Percentiles rank a stretch among this genome's conserved stretches.
phyloP scores from a whole-genome alignment of 2,888 invertebrate genomes.

The Dexiosoma caninum region DNA sequence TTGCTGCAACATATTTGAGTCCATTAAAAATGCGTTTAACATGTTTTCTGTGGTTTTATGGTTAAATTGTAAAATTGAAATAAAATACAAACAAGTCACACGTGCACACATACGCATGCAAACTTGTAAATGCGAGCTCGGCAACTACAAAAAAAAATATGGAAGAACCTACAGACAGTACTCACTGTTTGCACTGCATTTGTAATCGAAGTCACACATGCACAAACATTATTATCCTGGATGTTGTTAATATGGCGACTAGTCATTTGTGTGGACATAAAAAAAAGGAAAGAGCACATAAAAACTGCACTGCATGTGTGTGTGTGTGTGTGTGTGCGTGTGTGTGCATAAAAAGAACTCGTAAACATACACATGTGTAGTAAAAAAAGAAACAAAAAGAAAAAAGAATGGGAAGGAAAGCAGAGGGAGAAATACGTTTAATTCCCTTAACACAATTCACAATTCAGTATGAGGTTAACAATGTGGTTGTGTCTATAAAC shows the following conservation, averaged over 20 bases:
- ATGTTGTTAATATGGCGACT: conserved; percentile 34
- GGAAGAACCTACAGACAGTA: conserved; percentile 34
- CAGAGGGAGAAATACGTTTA: conserved; percentile 23
- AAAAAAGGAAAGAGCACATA: conserved; percentile 34
- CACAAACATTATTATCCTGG: conserved; percentile 29
- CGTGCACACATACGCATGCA: not conserved
- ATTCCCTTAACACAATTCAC: conserved; percentile 40
- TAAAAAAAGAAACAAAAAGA: too few relatives aligned
- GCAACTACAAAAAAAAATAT: not conserved
- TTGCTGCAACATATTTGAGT: conserved; percentile 75
- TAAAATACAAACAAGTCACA: conserved; percentile 56
- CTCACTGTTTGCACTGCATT: not conserved
- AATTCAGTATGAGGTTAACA: conserved; percentile 58
- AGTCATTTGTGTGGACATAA: conserved; percentile 38
- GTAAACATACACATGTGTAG: not conserved
- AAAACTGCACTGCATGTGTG: conserved; percentile 29
- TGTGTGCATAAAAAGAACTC: not conserved
- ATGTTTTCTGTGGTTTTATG: conserved; percentile 67
- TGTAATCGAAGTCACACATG: conserved; percentile 1
- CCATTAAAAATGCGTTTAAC: conserved; percentile 73
- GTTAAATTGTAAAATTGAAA: conserved; percentile 68
- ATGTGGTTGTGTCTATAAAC: conserved; percentile 61
- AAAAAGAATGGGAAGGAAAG: too few relatives aligned
- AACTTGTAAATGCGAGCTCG: not conserved
- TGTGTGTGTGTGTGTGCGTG: not conserved